Evolutionary conservation across 2,797 vertebrate species (phyloP).

Genomic region (Furcifer pardalis): DNA sequence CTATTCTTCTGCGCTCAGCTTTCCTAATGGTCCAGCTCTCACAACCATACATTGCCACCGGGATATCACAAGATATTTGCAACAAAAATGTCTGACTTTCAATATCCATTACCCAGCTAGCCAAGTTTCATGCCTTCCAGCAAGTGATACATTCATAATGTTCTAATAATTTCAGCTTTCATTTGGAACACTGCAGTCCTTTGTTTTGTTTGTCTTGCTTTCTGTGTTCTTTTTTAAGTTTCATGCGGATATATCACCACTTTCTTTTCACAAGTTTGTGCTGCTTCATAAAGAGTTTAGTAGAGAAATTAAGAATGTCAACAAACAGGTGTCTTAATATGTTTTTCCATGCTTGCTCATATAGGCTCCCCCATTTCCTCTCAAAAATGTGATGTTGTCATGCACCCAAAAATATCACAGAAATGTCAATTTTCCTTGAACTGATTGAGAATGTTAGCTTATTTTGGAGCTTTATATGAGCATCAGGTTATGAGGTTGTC

Average conservation of each 20-base stretch:
- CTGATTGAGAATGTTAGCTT: not conserved
- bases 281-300: not conserved
- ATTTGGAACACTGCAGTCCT: not conserved
- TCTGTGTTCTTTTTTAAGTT: not conserved
- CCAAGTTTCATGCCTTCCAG: not conserved
- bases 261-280: not conserved
- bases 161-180: not conserved
- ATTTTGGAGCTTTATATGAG: not conserved
- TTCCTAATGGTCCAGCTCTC: too few relatives aligned
- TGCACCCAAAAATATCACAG: not conserved
- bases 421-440: not conserved
- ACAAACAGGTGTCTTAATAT: not conserved
- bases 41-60: too few relatives aligned
- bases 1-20: too few relatives aligned
- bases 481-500: not conserved
- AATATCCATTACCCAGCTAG: slow-evolving; percentile 23
- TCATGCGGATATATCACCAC: not conserved
- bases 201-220: not conserved
- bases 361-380: not conserved
- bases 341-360: not conserved
- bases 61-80: slow-evolving; percentile 7
- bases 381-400: not conserved
- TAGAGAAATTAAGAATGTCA: not conserved
- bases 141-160: not conserved
- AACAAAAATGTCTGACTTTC: slow-evolving; percentile 14